phyloP scores from a whole-genome alignment of 2,888 invertebrate genomes.

The Alcis repandata region DNA sequence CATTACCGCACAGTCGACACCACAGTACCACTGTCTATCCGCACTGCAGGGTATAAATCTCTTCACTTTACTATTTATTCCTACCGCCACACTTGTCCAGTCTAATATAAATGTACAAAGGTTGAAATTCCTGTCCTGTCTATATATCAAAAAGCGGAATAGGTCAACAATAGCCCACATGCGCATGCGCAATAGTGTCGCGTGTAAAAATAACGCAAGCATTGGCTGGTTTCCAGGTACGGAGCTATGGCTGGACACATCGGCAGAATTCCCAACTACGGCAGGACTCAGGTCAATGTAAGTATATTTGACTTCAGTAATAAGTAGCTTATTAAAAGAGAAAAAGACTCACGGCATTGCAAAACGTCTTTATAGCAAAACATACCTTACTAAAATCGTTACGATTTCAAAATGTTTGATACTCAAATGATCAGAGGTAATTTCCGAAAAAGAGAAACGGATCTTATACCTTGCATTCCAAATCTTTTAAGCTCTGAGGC shows the following conservation, averaged over 20 bases:
- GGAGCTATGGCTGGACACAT: conserved; percentile 75
- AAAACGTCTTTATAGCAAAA: no score
- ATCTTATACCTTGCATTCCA: background rate
- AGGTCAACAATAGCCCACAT: conserved; percentile 64
- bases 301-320: conserved; percentile 55
- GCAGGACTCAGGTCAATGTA: conserved; percentile 81
- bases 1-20: no score
- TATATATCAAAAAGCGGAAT: conserved; percentile 55
- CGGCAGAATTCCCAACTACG: conserved; percentile 83
- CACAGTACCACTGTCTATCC: no score
- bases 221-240: conserved; percentile 82
- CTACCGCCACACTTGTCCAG: background rate
- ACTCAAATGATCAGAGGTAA: no score
- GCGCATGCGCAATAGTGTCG: conserved; percentile 57
- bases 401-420: no score
- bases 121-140: conserved; percentile 12
- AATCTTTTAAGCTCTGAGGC: background rate
- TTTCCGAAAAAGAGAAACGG: background rate
- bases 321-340: background rate
- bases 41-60: no score
- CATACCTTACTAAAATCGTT: no score
- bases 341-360: no score
- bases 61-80: no score
- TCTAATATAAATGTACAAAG: background rate
- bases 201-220: conserved; percentile 75